Conservation (phyloP, 2,888 invertebrate species). For the Euplagia quadripunctaria region DNA sequence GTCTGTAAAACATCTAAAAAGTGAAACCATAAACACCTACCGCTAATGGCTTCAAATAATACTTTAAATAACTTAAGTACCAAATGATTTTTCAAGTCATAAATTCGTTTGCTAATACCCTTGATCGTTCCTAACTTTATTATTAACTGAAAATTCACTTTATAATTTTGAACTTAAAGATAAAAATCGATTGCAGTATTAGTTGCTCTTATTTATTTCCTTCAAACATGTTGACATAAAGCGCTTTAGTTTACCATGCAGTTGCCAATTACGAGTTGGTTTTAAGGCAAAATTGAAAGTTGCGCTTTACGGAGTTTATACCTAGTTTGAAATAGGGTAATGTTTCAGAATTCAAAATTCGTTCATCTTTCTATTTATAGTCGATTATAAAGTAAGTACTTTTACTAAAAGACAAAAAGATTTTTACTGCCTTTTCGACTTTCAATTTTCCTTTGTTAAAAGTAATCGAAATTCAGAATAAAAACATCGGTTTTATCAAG, state of each 20-base stretch:
- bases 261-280: constrained; percentile 29
- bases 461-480: too few species aligned
- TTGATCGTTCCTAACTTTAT: constrained; percentile 33
- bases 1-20: constrained; percentile 59
- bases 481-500: too few species aligned
- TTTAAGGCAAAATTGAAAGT: constrained; percentile 13
- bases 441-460: too few species aligned
- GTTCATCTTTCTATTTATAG: background rate
- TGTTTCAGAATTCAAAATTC: too few species aligned
- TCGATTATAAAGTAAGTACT: too few species aligned
- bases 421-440: too few species aligned
- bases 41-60: constrained; percentile 62
- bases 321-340: background rate
- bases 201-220: constrained; percentile 10
- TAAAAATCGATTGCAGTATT: background rate
- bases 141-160: constrained; percentile 18
- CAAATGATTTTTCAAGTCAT: constrained; percentile 59
- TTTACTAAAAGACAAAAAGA: too few species aligned
- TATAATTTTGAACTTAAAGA: background rate
- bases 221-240: constrained; percentile 36
- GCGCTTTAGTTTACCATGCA: constrained; percentile 37
- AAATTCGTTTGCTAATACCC: constrained; percentile 53
- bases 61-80: constrained; percentile 61
- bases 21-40: constrained; percentile 49
- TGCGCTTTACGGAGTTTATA: constrained; percentile 12